Percentiles rank a stretch among this genome's conserved stretches.
Evolutionary conservation across 64 coral and sea anemone genomes (phyloP).

Genomic region (Montipora efflorescens): DNA sequence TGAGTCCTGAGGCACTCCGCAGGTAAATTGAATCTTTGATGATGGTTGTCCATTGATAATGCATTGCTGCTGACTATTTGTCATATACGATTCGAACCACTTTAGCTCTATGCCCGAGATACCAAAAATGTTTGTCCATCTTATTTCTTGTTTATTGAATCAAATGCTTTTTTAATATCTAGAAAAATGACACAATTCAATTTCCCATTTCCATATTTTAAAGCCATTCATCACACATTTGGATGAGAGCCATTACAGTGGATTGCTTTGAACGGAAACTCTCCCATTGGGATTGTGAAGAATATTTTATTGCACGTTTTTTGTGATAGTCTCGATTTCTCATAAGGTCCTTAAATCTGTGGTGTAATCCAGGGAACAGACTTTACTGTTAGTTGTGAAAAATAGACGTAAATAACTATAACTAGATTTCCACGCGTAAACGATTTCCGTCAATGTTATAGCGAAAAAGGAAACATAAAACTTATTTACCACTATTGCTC

Average conservation of each 20-base stretch:
- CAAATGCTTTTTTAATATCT: constrained; percentile 25
- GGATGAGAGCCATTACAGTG: constrained; percentile 20
- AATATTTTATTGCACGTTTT: no score
- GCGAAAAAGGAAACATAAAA: no score
- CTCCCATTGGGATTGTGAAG: no score
- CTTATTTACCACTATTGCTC: no score
- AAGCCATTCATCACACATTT: constrained; percentile 42
- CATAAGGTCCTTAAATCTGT: no score
- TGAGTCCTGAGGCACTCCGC: constrained; percentile 21
- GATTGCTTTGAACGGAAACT: constrained; percentile 17
- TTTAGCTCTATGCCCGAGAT: constrained; percentile 14
- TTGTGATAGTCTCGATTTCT: no score
- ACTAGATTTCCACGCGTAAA: no score
- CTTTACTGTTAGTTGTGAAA: no score
- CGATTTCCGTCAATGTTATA: no score
- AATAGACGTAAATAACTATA: no score
- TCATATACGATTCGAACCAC: constrained; percentile 39
- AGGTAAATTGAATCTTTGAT: not conserved
- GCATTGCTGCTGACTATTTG: constrained; percentile 31
- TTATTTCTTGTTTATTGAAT: constrained; percentile 37
- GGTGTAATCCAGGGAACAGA: no score
- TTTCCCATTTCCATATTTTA: constrained; percentile 28
- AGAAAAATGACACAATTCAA: constrained; percentile 7
- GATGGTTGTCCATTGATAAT: constrained; percentile 1
- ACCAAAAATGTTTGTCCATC: constrained; percentile 22